Percentiles rank a stretch among this genome's conserved stretches.
Conservation (phyloP, 2,888 invertebrate genomes). For the Cerceris ruficornis region DNA sequence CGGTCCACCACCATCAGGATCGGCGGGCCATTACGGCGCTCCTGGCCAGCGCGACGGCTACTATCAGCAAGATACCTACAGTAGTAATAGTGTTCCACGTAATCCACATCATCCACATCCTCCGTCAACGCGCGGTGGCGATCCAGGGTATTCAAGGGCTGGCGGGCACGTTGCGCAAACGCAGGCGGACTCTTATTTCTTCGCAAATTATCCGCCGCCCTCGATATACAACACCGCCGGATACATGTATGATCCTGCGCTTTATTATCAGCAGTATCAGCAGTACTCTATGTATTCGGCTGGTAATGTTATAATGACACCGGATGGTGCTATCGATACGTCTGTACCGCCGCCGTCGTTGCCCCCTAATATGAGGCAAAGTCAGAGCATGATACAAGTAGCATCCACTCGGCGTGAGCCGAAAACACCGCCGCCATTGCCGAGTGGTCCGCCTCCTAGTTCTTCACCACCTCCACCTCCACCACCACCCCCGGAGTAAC, state of each 20-base stretch:
- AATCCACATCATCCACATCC: slow-evolving; percentile 55
- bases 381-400: slow-evolving; percentile 32
- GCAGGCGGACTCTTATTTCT: slow-evolving; percentile 69
- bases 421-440: slow-evolving; percentile 83
- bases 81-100: slow-evolving; percentile 45
- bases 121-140: slow-evolving; percentile 33
- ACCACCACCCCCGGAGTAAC: slow-evolving; percentile 77
- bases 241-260: slow-evolving; percentile 73
- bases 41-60: slow-evolving; percentile 67
- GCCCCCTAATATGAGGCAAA: slow-evolving; percentile 46
- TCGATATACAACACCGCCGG: slow-evolving; percentile 63
- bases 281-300: slow-evolving; percentile 73
- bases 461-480: slow-evolving; percentile 85
- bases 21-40: slow-evolving; percentile 61
- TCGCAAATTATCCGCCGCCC: slow-evolving; percentile 71
- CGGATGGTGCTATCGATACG: slow-evolving; percentile 76
- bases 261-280: slow-evolving; percentile 74
- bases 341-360: slow-evolving; percentile 77
- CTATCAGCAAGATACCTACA: slow-evolving; percentile 63
- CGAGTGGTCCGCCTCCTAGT: slow-evolving; percentile 85
- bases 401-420: slow-evolving; percentile 45
- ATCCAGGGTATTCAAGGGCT: slow-evolving; percentile 45
- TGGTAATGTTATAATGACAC: slow-evolving; percentile 74
- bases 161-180: slow-evolving; percentile 44
- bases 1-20: slow-evolving; percentile 72